These are phyloP conservation scores for Petrocephalus schoutedeni DNA, from an alignment of 2,797 vertebrate species.

Conservation along the genomic window DNA sequence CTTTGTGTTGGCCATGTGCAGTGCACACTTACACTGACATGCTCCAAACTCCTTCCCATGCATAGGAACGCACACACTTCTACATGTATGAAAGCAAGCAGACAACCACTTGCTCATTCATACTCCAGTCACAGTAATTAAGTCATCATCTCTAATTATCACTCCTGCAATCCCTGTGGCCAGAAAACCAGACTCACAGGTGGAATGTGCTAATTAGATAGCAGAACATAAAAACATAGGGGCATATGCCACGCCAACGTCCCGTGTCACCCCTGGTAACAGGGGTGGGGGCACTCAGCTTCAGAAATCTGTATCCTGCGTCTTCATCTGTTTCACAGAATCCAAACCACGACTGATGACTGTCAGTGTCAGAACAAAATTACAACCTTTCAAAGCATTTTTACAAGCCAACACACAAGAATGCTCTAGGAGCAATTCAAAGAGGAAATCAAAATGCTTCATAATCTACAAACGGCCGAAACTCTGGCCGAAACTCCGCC, in stretches of 20 bases:
- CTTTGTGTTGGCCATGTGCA: not conserved
- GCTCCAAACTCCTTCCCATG: not conserved
- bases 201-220: not conserved
- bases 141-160: slow-evolving; percentile 49
- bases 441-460: not conserved
- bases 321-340: not conserved
- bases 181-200: slow-evolving; percentile 48
- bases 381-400: not conserved
- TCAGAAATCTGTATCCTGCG: not conserved
- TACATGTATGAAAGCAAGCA: not conserved
- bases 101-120: slow-evolving; percentile 24
- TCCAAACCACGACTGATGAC: not conserved
- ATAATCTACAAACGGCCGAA: not conserved
- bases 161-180: slow-evolving; percentile 68
- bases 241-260: too few relatives aligned
- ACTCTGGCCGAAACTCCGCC: not conserved
- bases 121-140: slow-evolving; percentile 36
- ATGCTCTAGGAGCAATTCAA: not conserved
- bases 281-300: not conserved
- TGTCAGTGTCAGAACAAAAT: not conserved
- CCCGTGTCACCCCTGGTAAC: not conserved
- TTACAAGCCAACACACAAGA: not conserved
- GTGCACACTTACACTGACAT: not conserved
- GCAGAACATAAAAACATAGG: not conserved
- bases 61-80: not conserved